These are phyloP conservation scores for Griposia aprilina DNA, from an alignment of 2,888 invertebrate genomes.

Conservation along the genomic window DNA sequence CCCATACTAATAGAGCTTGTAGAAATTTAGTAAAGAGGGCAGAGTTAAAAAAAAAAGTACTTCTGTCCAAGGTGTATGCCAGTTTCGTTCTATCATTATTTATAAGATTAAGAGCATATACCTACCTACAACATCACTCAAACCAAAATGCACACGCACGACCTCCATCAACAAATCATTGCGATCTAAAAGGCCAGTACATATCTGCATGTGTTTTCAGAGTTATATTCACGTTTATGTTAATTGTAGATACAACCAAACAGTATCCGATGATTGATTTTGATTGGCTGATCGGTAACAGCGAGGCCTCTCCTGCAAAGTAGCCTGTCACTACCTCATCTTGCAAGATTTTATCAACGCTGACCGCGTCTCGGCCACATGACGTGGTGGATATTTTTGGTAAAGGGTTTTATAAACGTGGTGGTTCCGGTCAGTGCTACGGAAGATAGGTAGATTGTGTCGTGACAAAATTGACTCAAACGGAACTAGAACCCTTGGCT, in stretches of 20 bases:
- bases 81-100: slow-evolving; percentile 39
- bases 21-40: slow-evolving; percentile 23
- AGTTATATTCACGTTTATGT: slow-evolving; percentile 85
- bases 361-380: slow-evolving; percentile 74
- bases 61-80: slow-evolving; percentile 43
- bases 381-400: slow-evolving; percentile 78
- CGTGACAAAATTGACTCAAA: slow-evolving; percentile 60
- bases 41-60: slow-evolving; percentile 11
- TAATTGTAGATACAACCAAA: slow-evolving; percentile 90
- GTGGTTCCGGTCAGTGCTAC: slow-evolving; percentile 71
- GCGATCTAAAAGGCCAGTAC: slow-evolving; percentile 58
- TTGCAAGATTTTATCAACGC: slow-evolving; percentile 80
- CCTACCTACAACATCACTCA: slow-evolving; percentile 55
- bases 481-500: slow-evolving; percentile 11
- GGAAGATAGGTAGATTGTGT: slow-evolving; percentile 64
- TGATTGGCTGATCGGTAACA: slow-evolving; percentile 90
- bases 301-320: slow-evolving; percentile 84
- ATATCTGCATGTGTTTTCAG: slow-evolving; percentile 65
- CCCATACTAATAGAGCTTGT: slow-evolving; percentile 53
- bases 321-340: slow-evolving; percentile 82
- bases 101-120: slow-evolving; percentile 49
- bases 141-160: slow-evolving; percentile 58
- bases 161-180: slow-evolving; percentile 58
- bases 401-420: slow-evolving; percentile 75
- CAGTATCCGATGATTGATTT: slow-evolving; percentile 91